phyloP scores from a whole-genome alignment of 2,113 vertebrate genomes.

The Agapornis roseicollis region DNA sequence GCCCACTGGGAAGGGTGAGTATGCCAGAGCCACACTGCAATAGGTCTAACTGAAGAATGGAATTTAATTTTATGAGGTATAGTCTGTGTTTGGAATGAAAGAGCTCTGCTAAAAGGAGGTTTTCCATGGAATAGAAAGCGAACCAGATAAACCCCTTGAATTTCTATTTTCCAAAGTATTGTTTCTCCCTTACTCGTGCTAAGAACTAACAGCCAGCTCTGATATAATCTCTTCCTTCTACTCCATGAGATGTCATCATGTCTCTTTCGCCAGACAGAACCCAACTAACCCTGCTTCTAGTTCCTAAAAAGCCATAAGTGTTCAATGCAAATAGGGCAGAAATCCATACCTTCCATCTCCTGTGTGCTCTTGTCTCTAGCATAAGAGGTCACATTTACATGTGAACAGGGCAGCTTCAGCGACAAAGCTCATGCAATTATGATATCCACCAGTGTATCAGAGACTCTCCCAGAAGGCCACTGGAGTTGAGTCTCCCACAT shows the following conservation, averaged over 20 bases:
- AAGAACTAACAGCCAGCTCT: neutral
- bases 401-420: neutral
- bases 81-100: neutral
- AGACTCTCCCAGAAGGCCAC: neutral
- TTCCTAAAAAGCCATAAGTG: neutral
- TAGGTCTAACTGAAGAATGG: neutral
- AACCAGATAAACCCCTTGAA: neutral
- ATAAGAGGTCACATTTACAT: neutral
- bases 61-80: neutral
- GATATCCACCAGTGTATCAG: neutral
- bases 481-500: neutral
- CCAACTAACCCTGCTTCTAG: neutral
- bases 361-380: neutral
- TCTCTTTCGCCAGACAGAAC: neutral
- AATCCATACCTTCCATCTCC: neutral
- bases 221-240: neutral
- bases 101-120: neutral
- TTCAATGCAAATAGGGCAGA: neutral
- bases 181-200: neutral
- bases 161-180: neutral
- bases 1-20: neutral
- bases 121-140: neutral
- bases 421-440: neutral
- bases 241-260: neutral
- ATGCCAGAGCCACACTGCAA: neutral